Conservation (phyloP, 2,113 vertebrate species). For the Cyrtonyx montezumae region DNA sequence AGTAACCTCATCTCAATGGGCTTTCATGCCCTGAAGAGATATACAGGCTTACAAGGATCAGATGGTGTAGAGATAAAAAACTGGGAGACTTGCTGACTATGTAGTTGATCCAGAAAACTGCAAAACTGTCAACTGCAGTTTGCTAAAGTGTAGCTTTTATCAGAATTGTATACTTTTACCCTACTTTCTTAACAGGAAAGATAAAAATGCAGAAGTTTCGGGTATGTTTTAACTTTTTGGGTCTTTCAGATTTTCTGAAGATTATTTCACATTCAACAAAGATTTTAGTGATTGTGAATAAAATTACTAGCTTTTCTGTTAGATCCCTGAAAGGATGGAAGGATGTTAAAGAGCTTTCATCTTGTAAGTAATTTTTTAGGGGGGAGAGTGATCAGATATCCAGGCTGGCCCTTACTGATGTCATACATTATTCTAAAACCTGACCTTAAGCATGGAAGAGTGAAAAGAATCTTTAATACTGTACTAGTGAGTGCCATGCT, state of each 20-base stretch:
- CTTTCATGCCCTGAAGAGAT: constrained; percentile 30
- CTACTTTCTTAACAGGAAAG: not conserved
- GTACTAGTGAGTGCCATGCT: not conserved
- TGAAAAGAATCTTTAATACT: not conserved
- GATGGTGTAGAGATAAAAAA: not conserved
- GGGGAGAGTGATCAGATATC: not conserved
- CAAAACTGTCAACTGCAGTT: not conserved
- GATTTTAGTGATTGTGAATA: not conserved
- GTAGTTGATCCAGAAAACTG: not conserved
- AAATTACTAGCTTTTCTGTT: not conserved
- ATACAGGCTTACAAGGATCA: constrained; percentile 27
- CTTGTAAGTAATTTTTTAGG: not conserved
- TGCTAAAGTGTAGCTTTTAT: not conserved
- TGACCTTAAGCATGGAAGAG: rapidly evolving
- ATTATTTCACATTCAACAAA: not conserved
- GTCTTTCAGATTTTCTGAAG: not conserved
- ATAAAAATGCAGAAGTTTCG: not conserved
- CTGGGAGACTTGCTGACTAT: not conserved
- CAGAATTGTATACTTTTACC: not conserved
- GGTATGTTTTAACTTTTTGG: not conserved
- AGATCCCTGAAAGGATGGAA: not conserved
- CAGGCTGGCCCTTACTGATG: rapidly evolving
- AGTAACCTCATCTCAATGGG: constrained; percentile 8
- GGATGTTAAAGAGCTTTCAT: not conserved
- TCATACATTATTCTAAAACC: not conserved